Conservation (phyloP, 2,888 invertebrate genomes). For the Diplazon laetatorius region DNA sequence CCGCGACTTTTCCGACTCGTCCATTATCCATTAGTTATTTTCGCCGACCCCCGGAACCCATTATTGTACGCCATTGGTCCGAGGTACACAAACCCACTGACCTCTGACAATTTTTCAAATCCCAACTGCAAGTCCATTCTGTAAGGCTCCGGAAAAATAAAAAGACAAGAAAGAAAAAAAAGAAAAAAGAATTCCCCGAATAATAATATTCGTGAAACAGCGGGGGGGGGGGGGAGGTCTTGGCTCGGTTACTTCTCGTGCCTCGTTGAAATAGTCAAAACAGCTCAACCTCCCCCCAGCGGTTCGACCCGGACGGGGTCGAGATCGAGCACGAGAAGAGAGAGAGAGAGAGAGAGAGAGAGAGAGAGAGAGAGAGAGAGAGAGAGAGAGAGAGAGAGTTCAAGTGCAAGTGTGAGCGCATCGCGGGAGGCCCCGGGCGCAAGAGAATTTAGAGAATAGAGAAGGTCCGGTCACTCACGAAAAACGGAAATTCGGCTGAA, state of each 20-base stretch:
- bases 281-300: constrained; percentile 75
- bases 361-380: constrained; percentile 64
- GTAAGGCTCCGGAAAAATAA: too few relatives aligned
- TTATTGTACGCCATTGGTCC: constrained; percentile 18
- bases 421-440: constrained; percentile 54
- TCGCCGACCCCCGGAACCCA: background rate
- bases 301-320: constrained; percentile 65
- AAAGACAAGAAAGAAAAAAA: too few relatives aligned
- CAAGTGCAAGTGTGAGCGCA: constrained; percentile 64
- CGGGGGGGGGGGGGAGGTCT: constrained; percentile 51
- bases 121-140: constrained; percentile 47
- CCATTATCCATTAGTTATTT: constrained; percentile 21
- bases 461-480: background rate
- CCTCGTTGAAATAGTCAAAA: constrained; percentile 74
- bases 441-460: constrained; percentile 17
- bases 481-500: constrained; percentile 7
- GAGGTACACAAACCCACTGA: constrained; percentile 58
- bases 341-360: constrained; percentile 66
- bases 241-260: constrained; percentile 30
- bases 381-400: constrained; percentile 64
- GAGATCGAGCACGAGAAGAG: too few relatives aligned
- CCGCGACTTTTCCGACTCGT: constrained; percentile 44
- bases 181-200: constrained; percentile 25
- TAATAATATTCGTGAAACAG: constrained; percentile 47
- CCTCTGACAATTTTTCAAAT: constrained; percentile 60